Evolutionary conservation across 2,888 invertebrate genomes (phyloP).

Genomic region (Andrena marginata): DNA sequence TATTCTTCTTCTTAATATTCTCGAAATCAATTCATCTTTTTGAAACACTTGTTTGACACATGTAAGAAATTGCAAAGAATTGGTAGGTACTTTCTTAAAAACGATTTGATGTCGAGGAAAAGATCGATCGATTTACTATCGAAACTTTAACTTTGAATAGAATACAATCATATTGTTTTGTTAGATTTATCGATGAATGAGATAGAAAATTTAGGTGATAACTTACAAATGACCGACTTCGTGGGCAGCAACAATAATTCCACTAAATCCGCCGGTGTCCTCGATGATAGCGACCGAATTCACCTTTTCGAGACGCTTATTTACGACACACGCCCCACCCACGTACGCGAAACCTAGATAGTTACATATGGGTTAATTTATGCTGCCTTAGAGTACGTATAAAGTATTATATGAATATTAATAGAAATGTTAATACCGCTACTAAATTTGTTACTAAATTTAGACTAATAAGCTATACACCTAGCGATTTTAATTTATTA

Average conservation of each 20-base stretch:
- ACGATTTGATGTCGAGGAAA: too few species aligned
- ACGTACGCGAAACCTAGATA: slow-evolving; percentile 96
- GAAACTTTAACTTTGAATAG: too few species aligned
- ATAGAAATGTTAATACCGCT: slow-evolving; percentile 49
- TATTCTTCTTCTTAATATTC: too few species aligned
- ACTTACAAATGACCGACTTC: slow-evolving; percentile 99
- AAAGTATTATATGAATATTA: slow-evolving; percentile 9
- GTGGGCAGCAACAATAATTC: slow-evolving; percentile 98
- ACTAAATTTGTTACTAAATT: slow-evolving; percentile 35
- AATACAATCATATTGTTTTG: too few species aligned
- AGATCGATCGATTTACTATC: too few species aligned
- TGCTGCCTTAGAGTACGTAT: not conserved
- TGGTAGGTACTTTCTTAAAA: too few species aligned
- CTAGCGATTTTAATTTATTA: slow-evolving; percentile 70
- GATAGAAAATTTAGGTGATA: not conserved
- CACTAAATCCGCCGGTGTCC: slow-evolving; percentile 98
- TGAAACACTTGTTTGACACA: too few species aligned
- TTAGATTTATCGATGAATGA: too few species aligned
- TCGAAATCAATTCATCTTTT: too few species aligned
- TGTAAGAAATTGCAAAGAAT: too few species aligned
- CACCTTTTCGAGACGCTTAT: slow-evolving; percentile 97
- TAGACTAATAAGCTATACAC: slow-evolving; percentile 40
- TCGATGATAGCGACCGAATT: slow-evolving; percentile 98
- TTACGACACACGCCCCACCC: slow-evolving; percentile 97
- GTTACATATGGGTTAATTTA: slow-evolving; percentile 11